phyloP scores from a whole-genome alignment of 2,888 invertebrate genomes.

The Agriopis aurantiaria region DNA sequence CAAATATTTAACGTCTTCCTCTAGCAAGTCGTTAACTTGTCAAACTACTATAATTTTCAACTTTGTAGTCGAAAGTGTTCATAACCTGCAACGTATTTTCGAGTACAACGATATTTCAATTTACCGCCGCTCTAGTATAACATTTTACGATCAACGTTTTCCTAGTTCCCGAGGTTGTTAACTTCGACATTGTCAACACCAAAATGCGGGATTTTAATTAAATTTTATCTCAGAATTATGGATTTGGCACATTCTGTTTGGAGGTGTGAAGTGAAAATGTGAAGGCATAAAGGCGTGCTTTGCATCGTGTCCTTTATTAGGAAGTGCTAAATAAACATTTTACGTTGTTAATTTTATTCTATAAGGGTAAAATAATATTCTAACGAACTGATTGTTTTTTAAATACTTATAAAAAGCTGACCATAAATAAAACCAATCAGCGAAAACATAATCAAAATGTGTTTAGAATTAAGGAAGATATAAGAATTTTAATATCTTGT shows the following conservation, averaged over 20 bases:
- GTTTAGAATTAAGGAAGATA: too few species aligned
- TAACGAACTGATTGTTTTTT: background rate
- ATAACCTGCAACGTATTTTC: constrained; percentile 46
- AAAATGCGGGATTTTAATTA: constrained; percentile 22
- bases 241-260: constrained; percentile 19
- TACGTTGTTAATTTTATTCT: background rate
- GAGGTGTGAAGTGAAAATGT: constrained; percentile 15
- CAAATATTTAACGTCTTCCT: constrained; percentile 15
- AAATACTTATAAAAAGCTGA: too few species aligned
- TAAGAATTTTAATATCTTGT: too few species aligned
- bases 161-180: constrained; percentile 50
- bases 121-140: constrained; percentile 45
- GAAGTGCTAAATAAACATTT: background rate
- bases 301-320: background rate
- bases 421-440: too few species aligned
- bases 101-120: constrained; percentile 56
- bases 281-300: constrained; percentile 8
- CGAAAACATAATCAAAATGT: too few species aligned
- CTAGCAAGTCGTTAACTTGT: constrained; percentile 13
- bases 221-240: constrained; percentile 17
- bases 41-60: constrained; percentile 35
- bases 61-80: constrained; percentile 47
- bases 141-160: constrained; percentile 52
- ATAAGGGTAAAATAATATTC: background rate
- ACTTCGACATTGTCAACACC: constrained; percentile 35